A percentile compares a stretch with the other conserved stretches of the same genome.
Conservation (phyloP, 2,113 vertebrate genomes). For the Xiphorhynchus elegans region DNA sequence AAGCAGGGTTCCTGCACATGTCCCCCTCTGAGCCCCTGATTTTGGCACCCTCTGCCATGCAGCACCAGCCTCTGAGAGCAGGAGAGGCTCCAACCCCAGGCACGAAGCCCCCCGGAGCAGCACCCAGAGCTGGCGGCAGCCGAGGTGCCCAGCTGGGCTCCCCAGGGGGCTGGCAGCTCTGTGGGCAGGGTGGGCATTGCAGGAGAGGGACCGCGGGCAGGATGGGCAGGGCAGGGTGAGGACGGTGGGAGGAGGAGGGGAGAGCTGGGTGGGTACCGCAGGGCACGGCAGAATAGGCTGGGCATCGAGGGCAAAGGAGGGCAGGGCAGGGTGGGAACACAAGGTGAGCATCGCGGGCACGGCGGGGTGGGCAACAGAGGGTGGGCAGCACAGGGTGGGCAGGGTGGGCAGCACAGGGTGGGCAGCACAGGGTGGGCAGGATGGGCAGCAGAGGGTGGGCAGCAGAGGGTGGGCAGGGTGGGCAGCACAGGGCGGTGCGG, state of each 20-base stretch:
- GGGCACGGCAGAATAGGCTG: no score
- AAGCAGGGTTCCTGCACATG: not conserved
- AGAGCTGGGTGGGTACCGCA: rapidly evolving
- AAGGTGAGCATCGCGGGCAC: no score
- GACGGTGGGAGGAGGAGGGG: not conserved
- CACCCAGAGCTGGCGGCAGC: not conserved
- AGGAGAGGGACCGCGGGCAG: not conserved
- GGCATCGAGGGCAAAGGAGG: no score
- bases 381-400: no score
- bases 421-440: no score
- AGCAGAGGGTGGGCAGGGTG: no score
- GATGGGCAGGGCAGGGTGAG: not conserved
- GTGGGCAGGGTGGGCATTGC: not conserved
- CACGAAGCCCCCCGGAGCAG: not conserved
- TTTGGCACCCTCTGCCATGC: not conserved
- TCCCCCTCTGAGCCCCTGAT: not conserved
- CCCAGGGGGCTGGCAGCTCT: not conserved
- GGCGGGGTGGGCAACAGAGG: no score
- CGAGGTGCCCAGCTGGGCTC: not conserved
- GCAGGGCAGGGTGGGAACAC: no score
- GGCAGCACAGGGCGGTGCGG: no score
- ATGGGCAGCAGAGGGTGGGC: no score
- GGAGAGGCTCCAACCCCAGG: not conserved
- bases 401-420: no score
- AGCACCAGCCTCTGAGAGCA: not conserved